Base-by-base conservation (phyloP, 2,113 vertebrate genomes). In the Muntiacus reevesi region DNA sequence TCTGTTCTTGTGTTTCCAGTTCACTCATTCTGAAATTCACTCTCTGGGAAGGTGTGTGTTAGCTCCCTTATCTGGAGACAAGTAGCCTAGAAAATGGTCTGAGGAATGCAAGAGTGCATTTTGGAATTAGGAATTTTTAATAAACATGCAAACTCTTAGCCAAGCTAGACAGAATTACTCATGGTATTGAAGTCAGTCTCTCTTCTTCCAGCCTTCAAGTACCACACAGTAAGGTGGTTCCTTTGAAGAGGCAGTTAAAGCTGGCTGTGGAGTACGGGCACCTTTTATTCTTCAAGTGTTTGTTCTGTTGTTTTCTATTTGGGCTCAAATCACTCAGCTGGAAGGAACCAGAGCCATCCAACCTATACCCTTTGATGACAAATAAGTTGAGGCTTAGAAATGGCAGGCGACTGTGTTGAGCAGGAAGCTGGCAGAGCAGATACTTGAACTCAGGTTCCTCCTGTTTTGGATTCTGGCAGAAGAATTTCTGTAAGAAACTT, bases 221-320 rank as follows among this genome's bases (percentile, higher is more conserved):
- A 79, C 67, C 33, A 1, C 54, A 30, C 30, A 28, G 74, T 54
- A 78, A 88, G 84, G 83, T 54, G 64, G 87, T 60, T 57, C 43
- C 83, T 85, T 79, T 96, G 60, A 97, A 98, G 94, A 96, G 95
- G 74, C 43, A 47, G 92, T 79, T 81, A 83, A 92, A 97, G 74
- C 71, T 62, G 67, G 36, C 85, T 93, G 76, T 83, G 45, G 81
- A 81, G 59, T 81, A 33, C 15, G 43, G 67, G 76, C 40, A 40
- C 50, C 87, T 93, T 91, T 96, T 97, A 23, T 17, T 87, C 91
- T 96, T 55, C 28, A 89, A 97, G 89, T 94, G 88, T 95, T 95
- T 88, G 13, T 86, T 71, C 83, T 91, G 50, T 79, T 85, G 25
- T 89, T 94, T 97, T 89, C 55, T 91, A 0, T 81, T 92, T 91